Evolutionary conservation across 2,797 vertebrate genomes (phyloP).

Genomic region (Uromys caudimaculatus): DNA sequence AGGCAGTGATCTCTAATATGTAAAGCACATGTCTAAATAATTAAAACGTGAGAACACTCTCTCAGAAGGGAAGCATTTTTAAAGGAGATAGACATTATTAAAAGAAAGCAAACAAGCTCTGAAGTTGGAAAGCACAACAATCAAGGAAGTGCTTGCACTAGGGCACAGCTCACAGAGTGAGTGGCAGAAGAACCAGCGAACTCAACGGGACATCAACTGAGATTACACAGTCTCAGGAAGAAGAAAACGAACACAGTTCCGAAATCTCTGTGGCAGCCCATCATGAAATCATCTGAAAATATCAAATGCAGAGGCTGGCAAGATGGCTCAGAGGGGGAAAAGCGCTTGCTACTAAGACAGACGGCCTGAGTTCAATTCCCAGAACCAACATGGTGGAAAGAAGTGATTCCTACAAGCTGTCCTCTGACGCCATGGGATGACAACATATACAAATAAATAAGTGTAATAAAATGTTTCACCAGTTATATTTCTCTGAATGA

Average conservation of each 20-base stretch:
- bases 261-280: neutral
- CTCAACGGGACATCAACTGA: neutral
- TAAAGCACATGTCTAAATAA: neutral
- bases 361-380: neutral
- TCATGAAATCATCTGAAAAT: neutral
- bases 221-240: neutral
- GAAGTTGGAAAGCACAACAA: neutral
- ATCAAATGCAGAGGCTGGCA: neutral
- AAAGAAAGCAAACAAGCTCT: conserved; percentile 26
- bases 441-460: neutral
- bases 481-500: neutral
- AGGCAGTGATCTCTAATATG: neutral
- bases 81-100: neutral
- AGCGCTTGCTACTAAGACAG: neutral
- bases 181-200: neutral
- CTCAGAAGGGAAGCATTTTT: neutral
- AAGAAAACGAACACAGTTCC: neutral
- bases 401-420: neutral
- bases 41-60: neutral
- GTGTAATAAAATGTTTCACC: neutral
- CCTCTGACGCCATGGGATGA: neutral
- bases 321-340: neutral
- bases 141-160: neutral
- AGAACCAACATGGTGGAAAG: no score
- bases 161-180: neutral